Evolutionary conservation across 2,113 vertebrate genomes (phyloP).

Genomic region (Cynocephalus volans): DNA sequence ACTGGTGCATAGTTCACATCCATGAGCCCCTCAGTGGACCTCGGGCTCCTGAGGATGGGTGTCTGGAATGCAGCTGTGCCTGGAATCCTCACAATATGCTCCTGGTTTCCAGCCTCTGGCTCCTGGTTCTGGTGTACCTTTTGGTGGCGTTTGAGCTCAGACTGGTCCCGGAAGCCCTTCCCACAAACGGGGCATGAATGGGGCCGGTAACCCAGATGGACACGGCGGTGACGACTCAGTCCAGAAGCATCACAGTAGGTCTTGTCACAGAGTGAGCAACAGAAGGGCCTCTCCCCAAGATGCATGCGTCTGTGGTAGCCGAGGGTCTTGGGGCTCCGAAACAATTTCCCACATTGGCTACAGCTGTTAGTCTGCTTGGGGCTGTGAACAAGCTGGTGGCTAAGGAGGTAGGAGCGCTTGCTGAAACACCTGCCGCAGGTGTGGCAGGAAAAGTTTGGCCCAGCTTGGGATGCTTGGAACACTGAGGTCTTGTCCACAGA

Average conservation of each 20-base stretch:
- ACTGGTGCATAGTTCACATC: neutral
- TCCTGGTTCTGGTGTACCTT: constrained; percentile 69
- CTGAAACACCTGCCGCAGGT: constrained; percentile 69
- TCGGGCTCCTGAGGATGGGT: too few species aligned
- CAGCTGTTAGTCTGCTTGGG: neutral
- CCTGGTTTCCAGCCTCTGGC: neutral
- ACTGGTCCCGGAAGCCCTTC: constrained; percentile 78
- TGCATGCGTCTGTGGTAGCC: neutral
- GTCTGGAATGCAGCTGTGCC: neutral
- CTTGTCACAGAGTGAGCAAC: constrained; percentile 75
- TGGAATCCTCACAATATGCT: neutral
- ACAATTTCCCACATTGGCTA: constrained; percentile 62
- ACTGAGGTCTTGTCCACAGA: fast-evolving
- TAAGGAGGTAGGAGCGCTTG: constrained; percentile 2
- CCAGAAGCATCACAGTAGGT: constrained; percentile 77
- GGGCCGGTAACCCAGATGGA: constrained; percentile 69
- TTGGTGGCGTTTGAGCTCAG: constrained; percentile 77
- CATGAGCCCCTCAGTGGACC: neutral
- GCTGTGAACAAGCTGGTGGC: constrained; percentile 46
- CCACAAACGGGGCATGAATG: constrained; percentile 64
- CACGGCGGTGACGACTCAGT: constrained; percentile 76
- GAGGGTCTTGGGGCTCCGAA: constrained; percentile 42
- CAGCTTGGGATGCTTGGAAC: neutral
- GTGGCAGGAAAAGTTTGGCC: neutral
- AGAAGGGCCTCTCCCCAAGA: constrained; percentile 65